Evolutionary conservation across 2,797 vertebrate genomes (phyloP).

Genomic region (Cirrhinus mrigala): DNA sequence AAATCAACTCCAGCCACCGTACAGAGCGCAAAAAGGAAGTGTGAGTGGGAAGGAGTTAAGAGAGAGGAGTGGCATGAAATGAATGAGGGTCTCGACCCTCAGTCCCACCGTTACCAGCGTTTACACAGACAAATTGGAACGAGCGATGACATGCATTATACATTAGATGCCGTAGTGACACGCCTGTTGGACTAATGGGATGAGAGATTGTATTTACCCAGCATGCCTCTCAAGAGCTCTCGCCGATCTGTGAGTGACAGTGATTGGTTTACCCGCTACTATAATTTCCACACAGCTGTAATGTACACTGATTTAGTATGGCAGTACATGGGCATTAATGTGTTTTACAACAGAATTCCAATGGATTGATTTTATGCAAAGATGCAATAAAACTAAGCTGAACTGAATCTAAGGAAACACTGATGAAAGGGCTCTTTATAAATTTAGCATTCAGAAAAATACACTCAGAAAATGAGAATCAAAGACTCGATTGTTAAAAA

Average conservation of each 20-base stretch:
- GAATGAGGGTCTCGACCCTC: conserved; percentile 21
- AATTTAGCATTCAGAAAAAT: background rate
- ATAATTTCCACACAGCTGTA: conserved; percentile 3
- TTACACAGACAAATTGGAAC: conserved; percentile 57
- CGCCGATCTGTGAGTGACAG: background rate
- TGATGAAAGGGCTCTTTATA: background rate
- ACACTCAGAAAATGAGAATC: background rate
- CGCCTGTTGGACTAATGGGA: conserved; percentile 45
- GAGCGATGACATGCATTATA: conserved; percentile 50
- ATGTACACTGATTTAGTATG: conserved; percentile 18
- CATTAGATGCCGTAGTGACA: conserved; percentile 40
- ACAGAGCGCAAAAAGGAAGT: background rate
- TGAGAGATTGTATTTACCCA: conserved; percentile 54
- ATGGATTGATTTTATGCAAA: background rate
- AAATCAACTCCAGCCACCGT: background rate
- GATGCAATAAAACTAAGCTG: background rate
- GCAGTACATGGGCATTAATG: conserved; percentile 6
- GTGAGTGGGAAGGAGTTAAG: conserved; percentile 2
- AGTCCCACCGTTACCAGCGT: conserved; percentile 34
- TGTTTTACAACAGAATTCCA: background rate
- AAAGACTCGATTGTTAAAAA: background rate
- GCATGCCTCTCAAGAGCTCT: conserved; percentile 49
- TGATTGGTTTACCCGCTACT: conserved; percentile 42
- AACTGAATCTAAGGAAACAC: background rate
- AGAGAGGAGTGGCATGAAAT: conserved; percentile 25